phyloP scores from a whole-genome alignment of 2,113 vertebrate genomes.

The Tragelaphus scriptus region DNA sequence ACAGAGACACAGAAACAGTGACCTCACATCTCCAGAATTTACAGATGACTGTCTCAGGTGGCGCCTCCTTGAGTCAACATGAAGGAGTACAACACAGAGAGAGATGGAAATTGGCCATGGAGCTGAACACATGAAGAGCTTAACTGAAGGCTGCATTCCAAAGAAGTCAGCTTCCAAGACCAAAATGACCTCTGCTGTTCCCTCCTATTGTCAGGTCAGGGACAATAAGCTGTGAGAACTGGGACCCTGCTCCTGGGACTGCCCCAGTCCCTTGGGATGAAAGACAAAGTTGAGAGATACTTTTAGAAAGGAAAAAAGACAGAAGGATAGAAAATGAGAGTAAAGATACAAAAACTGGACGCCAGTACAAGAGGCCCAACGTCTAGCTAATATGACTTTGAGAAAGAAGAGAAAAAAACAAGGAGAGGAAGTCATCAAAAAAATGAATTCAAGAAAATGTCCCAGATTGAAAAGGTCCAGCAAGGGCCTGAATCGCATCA shows the following conservation, averaged over 20 bases:
- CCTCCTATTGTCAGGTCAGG: not conserved
- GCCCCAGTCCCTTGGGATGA: not conserved
- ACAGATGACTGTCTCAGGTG: not conserved
- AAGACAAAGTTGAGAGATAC: not conserved
- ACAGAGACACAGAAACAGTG: not conserved
- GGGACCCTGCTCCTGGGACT: not conserved
- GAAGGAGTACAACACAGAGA: not conserved
- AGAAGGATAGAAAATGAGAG: not conserved
- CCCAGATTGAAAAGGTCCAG: not conserved
- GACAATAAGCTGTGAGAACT: not conserved
- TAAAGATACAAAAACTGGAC: not conserved
- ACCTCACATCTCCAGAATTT: not conserved
- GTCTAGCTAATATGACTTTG: not conserved
- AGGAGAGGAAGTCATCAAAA: not conserved
- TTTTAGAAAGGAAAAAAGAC: not conserved
- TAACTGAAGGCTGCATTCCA: not conserved
- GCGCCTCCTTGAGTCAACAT: not conserved
- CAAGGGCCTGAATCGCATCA: not conserved
- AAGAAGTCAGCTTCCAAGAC: not conserved
- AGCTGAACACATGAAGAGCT: not conserved
- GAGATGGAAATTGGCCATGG: not conserved
- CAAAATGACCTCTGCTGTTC: not conserved
- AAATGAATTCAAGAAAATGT: not conserved
- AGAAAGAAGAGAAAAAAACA: not conserved
- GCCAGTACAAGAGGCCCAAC: not conserved